Conservation (phyloP, 2,888 invertebrate genomes). For the Lithosia quadra region DNA sequence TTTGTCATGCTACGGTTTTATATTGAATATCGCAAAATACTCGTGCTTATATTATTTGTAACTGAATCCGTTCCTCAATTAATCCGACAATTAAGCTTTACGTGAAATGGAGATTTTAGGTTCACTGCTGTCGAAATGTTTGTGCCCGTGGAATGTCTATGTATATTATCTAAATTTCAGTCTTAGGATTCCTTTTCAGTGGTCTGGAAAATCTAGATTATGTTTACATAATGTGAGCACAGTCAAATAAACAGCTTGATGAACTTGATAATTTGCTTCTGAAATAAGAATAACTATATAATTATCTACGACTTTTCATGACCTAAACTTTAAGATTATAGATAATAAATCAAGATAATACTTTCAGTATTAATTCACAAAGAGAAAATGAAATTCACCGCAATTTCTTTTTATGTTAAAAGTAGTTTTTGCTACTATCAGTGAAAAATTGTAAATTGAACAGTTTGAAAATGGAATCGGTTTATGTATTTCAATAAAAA, state of each 20-base stretch:
- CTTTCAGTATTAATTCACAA: neutral
- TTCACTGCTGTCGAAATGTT: slow-evolving; percentile 23
- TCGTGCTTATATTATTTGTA: slow-evolving; percentile 33
- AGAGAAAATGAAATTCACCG: neutral
- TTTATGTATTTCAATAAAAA: neutral
- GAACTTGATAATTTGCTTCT: too few relatives aligned
- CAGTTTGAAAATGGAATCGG: neutral
- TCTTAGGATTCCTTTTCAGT: slow-evolving; percentile 7
- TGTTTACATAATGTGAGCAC: neutral
- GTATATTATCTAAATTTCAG: neutral
- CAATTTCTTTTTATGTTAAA: neutral
- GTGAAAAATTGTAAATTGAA: neutral
- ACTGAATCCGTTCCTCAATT: slow-evolving; percentile 38
- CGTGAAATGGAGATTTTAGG: slow-evolving; percentile 39
- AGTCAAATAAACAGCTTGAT: neutral
- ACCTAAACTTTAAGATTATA: too few relatives aligned
- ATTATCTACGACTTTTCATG: neutral
- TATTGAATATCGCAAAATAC: slow-evolving; percentile 31
- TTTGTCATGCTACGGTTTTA: neutral
- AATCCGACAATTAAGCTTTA: slow-evolving; percentile 39
- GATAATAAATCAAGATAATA: too few relatives aligned
- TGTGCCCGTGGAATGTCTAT: neutral
- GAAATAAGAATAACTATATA: neutral
- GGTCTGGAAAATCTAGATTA: slow-evolving; percentile 4
- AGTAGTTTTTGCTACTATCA: neutral